Conservation (phyloP, 2,113 vertebrate genomes). For the Emydocephalus ijimae region DNA sequence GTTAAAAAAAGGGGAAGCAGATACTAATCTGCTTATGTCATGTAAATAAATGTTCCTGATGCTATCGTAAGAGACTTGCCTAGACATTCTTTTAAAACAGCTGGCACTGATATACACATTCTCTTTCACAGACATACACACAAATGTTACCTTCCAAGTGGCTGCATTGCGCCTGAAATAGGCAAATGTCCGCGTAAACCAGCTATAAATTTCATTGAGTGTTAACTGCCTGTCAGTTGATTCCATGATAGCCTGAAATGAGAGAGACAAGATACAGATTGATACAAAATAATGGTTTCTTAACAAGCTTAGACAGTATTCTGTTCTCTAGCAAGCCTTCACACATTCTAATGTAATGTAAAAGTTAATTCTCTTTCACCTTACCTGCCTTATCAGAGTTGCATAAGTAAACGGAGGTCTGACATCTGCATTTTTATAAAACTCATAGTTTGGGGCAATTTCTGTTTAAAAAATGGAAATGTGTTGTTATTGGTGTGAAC, state of each 20-base stretch:
- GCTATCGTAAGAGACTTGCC: slow-evolving; percentile 68
- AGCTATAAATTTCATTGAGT: slow-evolving; percentile 99
- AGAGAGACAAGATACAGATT: slow-evolving; percentile 86
- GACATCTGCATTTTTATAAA: slow-evolving; percentile 99
- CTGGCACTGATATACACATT: slow-evolving; percentile 2
- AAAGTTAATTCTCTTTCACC: slow-evolving; percentile 88
- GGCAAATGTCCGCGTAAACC: slow-evolving; percentile 99
- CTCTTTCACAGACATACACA: background rate
- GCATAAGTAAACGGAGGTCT: slow-evolving; percentile 99
- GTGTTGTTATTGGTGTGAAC: slow-evolving; percentile 55
- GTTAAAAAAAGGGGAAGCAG: slow-evolving; percentile 83
- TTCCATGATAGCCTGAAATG: slow-evolving; percentile 99
- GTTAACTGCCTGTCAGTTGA: slow-evolving; percentile 99
- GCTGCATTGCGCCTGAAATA: slow-evolving; percentile 99
- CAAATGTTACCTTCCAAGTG: slow-evolving; percentile 96
- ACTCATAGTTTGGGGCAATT: slow-evolving; percentile 99
- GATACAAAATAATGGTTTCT: slow-evolving; percentile 89
- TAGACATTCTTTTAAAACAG: slow-evolving; percentile 62
- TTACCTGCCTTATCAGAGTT: slow-evolving; percentile 99
- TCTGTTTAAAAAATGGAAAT: slow-evolving; percentile 84
- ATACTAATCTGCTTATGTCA: slow-evolving; percentile 85
- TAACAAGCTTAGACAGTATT: slow-evolving; percentile 78
- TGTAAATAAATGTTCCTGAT: slow-evolving; percentile 86
- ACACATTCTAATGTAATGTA: slow-evolving; percentile 92
- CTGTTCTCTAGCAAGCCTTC: slow-evolving; percentile 74